Conservation (phyloP, 2,888 invertebrate genomes). For the Drosophila mimica region DNA sequence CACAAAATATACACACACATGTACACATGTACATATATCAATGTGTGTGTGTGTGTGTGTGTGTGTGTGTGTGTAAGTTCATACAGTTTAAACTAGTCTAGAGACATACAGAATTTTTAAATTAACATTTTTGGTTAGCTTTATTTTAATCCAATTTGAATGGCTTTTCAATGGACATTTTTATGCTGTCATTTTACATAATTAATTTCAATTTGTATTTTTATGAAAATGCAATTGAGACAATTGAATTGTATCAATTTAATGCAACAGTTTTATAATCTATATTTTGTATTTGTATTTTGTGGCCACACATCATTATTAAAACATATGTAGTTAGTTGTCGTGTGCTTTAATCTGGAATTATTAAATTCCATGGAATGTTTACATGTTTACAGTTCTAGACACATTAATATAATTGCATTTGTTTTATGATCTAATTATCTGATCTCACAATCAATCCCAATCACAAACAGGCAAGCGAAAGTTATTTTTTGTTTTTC, state of each 20-base stretch:
- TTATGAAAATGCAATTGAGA: conserved; percentile 5
- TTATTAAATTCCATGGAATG: neutral
- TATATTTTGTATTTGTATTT: neutral
- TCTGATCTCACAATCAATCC: conserved; percentile 3
- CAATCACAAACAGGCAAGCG: neutral
- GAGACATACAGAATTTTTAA: conserved; percentile 28
- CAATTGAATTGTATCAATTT: conserved; percentile 10
- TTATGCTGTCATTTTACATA: conserved; percentile 3
- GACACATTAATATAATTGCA: neutral
- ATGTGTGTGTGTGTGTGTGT: neutral
- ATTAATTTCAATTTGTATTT: neutral
- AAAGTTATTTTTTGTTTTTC: too few relatives aligned
- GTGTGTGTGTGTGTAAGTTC: neutral
- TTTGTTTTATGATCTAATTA: conserved; percentile 3
- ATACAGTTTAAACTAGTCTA: conserved; percentile 5
- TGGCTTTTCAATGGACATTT: conserved; percentile 11
- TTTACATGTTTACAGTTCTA: neutral
- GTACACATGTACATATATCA: neutral
- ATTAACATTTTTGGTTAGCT: conserved; percentile 34
- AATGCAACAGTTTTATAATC: conserved; percentile 4
- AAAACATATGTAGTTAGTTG: neutral
- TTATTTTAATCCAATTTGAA: conserved; percentile 21
- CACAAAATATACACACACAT: neutral
- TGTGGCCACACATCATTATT: neutral
- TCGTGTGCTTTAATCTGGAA: neutral